Evolutionary conservation across 2,888 invertebrate species (phyloP).

Genomic region (Eupithecia exiguata): DNA sequence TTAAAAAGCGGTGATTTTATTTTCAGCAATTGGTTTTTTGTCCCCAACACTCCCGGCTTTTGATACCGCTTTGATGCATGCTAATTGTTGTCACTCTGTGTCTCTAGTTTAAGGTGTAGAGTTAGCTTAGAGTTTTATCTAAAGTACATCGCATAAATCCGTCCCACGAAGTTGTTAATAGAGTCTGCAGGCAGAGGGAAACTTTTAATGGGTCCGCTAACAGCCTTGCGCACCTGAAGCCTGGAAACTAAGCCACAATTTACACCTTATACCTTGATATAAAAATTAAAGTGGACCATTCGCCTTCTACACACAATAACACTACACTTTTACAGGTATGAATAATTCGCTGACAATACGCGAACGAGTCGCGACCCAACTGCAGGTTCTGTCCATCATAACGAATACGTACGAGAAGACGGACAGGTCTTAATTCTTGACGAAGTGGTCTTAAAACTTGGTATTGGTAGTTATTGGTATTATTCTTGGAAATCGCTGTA

Average conservation of each 20-base stretch:
- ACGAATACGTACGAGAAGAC: background rate
- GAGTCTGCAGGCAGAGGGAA: constrained; percentile 48
- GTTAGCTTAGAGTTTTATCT: constrained; percentile 28
- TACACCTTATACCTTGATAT: constrained; percentile 20
- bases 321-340: too few species aligned
- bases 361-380: too few species aligned
- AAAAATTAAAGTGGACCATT: constrained; percentile 3
- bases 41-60: constrained; percentile 11
- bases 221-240: constrained; percentile 33
- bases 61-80: constrained; percentile 32
- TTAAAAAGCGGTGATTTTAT: constrained; percentile 39
- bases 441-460: too few species aligned
- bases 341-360: too few species aligned
- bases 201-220: constrained; percentile 61
- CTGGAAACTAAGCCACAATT: constrained; percentile 30
- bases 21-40: constrained; percentile 40
- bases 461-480: background rate
- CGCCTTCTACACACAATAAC: too few species aligned
- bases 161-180: constrained; percentile 56
- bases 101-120: constrained; percentile 16
- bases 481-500: background rate
- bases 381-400: too few species aligned
- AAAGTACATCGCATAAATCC: constrained; percentile 49
- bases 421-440: background rate
- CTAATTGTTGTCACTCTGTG: constrained; percentile 27